These are phyloP conservation scores for Cathartes aura DNA, from an alignment of 2,113 vertebrate genomes.

Conservation along the genomic window DNA sequence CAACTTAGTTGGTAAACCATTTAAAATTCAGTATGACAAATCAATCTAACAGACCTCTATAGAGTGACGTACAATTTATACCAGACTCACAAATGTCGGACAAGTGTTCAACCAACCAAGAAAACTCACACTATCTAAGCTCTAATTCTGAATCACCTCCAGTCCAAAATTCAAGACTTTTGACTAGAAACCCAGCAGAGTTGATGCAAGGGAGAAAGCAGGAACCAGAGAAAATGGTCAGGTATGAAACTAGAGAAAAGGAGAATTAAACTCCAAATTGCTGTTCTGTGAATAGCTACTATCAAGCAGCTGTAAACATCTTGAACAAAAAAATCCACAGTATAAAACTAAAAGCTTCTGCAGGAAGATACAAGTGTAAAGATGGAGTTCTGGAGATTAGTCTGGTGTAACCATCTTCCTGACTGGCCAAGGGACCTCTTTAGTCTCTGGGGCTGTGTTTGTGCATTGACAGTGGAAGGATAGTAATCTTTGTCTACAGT, in stretches of 20 bases:
- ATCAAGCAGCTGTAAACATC: neutral
- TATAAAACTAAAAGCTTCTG: neutral
- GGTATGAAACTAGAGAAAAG: neutral
- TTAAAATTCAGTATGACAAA: neutral
- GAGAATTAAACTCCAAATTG: neutral
- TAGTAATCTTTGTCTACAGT: neutral
- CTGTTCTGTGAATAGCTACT: neutral
- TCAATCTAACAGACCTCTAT: neutral
- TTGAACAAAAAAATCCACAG: neutral
- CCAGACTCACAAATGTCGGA: neutral
- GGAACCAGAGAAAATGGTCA: neutral
- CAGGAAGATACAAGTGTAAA: neutral
- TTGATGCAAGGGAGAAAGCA: neutral
- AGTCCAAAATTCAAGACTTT: neutral
- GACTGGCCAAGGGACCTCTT: neutral
- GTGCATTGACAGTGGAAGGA: neutral
- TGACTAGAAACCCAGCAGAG: neutral
- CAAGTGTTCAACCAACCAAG: neutral
- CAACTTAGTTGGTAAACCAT: neutral
- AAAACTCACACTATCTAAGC: neutral
- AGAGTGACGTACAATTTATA: neutral
- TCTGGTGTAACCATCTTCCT: neutral
- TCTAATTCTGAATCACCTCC: neutral
- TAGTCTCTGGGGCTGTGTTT: neutral
- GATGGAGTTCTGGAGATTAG: neutral